phyloP scores from a whole-genome alignment of 2,888 invertebrate genomes.

The Hipparchia sbordonii region DNA sequence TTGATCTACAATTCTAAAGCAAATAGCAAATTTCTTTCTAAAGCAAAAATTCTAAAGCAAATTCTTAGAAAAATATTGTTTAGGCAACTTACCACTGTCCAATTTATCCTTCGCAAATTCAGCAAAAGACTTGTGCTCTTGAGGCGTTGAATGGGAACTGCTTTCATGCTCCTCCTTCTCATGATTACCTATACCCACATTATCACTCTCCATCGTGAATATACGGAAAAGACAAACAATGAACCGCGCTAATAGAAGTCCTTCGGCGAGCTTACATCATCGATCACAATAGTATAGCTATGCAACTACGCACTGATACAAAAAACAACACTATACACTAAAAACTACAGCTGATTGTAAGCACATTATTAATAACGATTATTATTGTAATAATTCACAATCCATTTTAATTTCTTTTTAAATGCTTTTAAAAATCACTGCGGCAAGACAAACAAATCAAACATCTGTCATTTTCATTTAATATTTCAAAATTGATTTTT shows the following conservation, averaged over 20 bases:
- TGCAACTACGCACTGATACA: constrained; percentile 39
- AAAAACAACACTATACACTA: constrained; percentile 23
- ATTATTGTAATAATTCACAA: neutral
- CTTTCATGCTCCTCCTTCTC: constrained; percentile 72
- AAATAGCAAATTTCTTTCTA: no score
- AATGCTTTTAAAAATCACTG: constrained; percentile 27
- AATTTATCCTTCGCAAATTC: constrained; percentile 79
- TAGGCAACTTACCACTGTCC: constrained; percentile 64
- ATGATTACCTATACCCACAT: constrained; percentile 56
- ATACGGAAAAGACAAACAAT: constrained; percentile 51
- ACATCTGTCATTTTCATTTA: constrained; percentile 53
- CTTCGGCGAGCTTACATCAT: constrained; percentile 79
- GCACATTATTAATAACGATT: constrained; percentile 3
- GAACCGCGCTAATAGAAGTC: constrained; percentile 54
- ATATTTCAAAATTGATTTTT: constrained; percentile 77
- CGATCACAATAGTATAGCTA: constrained; percentile 60
- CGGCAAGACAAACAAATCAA: constrained; percentile 30
- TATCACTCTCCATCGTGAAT: constrained; percentile 68
- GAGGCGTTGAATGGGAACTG: constrained; percentile 74
- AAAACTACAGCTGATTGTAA: constrained; percentile 10
- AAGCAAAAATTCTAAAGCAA: neutral
- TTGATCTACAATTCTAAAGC: neutral
- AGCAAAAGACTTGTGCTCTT: constrained; percentile 75
- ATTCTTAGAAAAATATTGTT: neutral
- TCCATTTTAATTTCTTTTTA: constrained; percentile 9